These are phyloP conservation scores for Danio choprae DNA, from an alignment of 2,797 vertebrate species.

Conservation along the genomic window DNA sequence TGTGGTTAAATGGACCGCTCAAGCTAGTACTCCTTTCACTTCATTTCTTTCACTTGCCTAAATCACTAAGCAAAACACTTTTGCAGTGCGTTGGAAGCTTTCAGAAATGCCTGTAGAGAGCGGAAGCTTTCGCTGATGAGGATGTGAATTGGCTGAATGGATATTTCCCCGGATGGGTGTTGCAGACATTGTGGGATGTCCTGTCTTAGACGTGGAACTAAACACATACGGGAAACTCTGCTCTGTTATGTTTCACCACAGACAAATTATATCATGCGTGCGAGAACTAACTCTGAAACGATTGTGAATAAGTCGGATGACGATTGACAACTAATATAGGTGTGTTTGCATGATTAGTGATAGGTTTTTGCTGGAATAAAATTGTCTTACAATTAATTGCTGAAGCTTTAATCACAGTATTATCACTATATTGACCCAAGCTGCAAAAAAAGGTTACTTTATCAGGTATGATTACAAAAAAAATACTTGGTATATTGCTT, in stretches of 20 bases:
- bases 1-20: constrained; percentile 16
- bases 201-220: constrained; percentile 25
- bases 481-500: too few species aligned
- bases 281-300: background rate
- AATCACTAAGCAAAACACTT: constrained; percentile 13
- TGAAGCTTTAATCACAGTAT: too few species aligned
- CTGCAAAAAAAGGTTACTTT: too few species aligned
- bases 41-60: background rate
- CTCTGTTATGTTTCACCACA: background rate
- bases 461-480: too few species aligned
- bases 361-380: too few species aligned
- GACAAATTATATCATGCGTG: background rate
- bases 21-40: background rate
- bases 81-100: background rate
- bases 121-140: constrained; percentile 37
- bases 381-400: too few species aligned
- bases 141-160: constrained; percentile 27
- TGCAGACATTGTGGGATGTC: constrained; percentile 18
- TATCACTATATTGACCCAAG: too few species aligned
- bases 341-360: background rate
- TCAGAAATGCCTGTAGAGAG: constrained; percentile 43
- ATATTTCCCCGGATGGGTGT: constrained; percentile 42
- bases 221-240: constrained; percentile 10
- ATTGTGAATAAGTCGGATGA: background rate
- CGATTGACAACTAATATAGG: background rate